Evolutionary conservation across 1,140 invertebrate genomes (phyloP).

Genomic region (Holcopasites calliopsidis): DNA sequence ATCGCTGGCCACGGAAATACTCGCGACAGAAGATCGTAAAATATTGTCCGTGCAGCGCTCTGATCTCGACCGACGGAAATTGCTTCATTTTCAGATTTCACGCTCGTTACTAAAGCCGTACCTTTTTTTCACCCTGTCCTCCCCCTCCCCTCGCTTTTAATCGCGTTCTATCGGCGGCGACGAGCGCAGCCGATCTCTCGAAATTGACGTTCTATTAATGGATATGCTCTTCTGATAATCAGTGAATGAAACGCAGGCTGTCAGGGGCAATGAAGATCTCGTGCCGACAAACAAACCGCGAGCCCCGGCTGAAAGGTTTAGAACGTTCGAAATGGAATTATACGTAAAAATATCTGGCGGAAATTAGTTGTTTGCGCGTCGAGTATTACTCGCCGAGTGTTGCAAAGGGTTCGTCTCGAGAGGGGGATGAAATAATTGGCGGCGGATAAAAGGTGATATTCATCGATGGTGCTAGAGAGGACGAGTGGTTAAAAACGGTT

Average conservation of each 20-base stretch:
- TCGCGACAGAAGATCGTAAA: not conserved
- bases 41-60: not conserved
- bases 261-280: not conserved
- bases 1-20: not conserved
- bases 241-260: not conserved
- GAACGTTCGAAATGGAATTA: not conserved
- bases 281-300: not conserved
- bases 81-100: conserved; percentile 20
- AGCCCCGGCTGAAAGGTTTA: not conserved
- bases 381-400: not conserved
- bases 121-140: not conserved
- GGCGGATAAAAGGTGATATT: too few species aligned
- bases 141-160: not conserved
- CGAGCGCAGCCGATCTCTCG: not conserved
- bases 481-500: too few species aligned
- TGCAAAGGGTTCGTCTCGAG: not conserved
- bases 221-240: not conserved
- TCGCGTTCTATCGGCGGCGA: not conserved
- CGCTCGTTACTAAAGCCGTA: conserved; percentile 1
- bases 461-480: too few species aligned
- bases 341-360: not conserved
- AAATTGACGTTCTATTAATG: conserved; percentile 3
- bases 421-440: not conserved
- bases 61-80: conserved; percentile 1
- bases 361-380: not conserved